Conservation (phyloP, 2,888 invertebrate genomes). For the Hyppa rectilinea region DNA sequence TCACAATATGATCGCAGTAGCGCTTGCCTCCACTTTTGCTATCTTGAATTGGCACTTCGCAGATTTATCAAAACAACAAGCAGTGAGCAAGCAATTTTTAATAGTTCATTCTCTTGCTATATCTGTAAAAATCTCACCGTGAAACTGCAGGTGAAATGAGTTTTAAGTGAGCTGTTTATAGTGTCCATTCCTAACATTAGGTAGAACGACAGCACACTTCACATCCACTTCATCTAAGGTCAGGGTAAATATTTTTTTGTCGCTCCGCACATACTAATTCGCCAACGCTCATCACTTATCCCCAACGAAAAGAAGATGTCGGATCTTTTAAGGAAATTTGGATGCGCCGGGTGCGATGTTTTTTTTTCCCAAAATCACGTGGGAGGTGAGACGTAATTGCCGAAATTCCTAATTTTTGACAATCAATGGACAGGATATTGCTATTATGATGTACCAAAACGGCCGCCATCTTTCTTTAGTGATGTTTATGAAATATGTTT, state of each 20-base stretch:
- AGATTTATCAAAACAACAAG: background rate
- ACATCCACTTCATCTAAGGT: no score
- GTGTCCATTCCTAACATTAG: no score
- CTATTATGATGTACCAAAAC: slow-evolving; percentile 86
- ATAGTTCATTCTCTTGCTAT: background rate
- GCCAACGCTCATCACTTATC: slow-evolving; percentile 63
- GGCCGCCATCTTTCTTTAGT: slow-evolving; percentile 67
- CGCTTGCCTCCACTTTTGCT: background rate
- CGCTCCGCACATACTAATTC: slow-evolving; percentile 14
- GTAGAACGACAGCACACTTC: no score
- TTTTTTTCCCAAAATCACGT: slow-evolving; percentile 85
- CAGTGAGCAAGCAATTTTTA: background rate
- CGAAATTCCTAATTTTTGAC: slow-evolving; percentile 90
- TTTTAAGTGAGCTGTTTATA: no score
- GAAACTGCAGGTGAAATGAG: no score
- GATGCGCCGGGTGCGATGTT: slow-evolving; percentile 86
- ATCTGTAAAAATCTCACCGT: no score
- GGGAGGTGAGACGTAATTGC: slow-evolving; percentile 90
- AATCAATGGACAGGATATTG: slow-evolving; percentile 90
- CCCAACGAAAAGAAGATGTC: slow-evolving; percentile 74
- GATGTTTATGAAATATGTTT: slow-evolving; percentile 73
- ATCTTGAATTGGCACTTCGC: background rate
- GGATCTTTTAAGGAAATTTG: slow-evolving; percentile 87
- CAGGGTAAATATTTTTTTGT: background rate
- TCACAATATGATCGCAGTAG: no score